A percentile compares a stretch with the other conserved stretches of the same genome.
phyloP scores from a whole-genome alignment of 2,797 vertebrate species.

The Crocidura indochinensis region DNA sequence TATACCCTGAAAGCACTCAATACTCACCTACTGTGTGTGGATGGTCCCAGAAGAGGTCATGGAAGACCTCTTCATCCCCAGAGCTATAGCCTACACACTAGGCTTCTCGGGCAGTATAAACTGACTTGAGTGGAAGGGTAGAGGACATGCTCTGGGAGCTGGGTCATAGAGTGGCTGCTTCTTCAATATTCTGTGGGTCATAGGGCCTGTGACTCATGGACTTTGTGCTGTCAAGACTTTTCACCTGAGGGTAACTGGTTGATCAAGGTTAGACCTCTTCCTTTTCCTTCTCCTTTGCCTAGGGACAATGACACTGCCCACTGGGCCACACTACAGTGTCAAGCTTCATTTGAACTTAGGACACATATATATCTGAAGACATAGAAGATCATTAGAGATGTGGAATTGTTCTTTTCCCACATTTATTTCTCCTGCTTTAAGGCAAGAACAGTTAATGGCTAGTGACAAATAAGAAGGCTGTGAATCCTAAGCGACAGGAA shows the following conservation, averaged over 20 bases:
- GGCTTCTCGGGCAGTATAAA: background rate
- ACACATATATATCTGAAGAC: background rate
- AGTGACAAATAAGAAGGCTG: background rate
- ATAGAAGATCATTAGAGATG: background rate
- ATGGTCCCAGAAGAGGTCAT: background rate
- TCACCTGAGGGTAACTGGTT: background rate
- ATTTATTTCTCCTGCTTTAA: background rate
- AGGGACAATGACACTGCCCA: background rate
- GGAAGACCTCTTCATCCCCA: background rate
- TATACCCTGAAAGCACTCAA: background rate
- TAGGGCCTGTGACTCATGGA: background rate
- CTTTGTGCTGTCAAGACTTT: background rate
- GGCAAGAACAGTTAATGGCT: background rate
- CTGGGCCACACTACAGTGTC: rapidly evolving
- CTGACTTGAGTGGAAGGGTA: background rate
- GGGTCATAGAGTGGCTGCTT: no score
- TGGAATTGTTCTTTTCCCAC: background rate
- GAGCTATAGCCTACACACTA: background rate
- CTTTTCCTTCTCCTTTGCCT: background rate
- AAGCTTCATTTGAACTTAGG: background rate
- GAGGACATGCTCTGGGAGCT: background rate
- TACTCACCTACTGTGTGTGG: background rate
- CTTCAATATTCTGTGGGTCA: background rate
- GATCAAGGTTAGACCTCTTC: no score
- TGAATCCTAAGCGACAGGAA: background rate